Evolutionary conservation across 2,888 invertebrate genomes (phyloP).

Genomic region (Ceriagrion tenellum): DNA sequence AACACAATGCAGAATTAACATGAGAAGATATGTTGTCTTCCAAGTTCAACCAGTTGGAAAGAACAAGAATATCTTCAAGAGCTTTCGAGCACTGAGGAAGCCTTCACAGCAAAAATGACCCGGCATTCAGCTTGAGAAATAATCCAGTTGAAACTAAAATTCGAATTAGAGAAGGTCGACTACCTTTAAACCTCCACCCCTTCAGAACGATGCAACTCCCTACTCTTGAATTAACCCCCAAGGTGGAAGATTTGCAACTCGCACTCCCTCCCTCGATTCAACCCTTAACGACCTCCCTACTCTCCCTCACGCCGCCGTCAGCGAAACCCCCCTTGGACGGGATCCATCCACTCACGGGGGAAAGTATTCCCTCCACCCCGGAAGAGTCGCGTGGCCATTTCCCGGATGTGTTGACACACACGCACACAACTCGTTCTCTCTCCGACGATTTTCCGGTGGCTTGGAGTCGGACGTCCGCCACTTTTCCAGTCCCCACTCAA

Average conservation of each 20-base stretch:
- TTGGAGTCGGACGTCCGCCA: conserved; percentile 60
- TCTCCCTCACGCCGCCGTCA: not conserved
- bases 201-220: not conserved
- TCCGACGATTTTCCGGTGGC: conserved; percentile 62
- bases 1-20: too few species aligned
- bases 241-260: not conserved
- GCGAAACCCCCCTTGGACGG: not conserved
- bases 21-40: too few species aligned
- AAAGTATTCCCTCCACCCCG: not conserved
- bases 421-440: not conserved
- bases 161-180: not conserved
- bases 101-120: too few species aligned
- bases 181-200: not conserved
- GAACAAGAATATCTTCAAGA: too few species aligned
- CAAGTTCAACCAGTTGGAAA: too few species aligned
- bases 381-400: conserved; percentile 62
- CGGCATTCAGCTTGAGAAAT: not conserved
- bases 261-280: not conserved
- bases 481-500: not conserved
- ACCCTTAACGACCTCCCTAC: not conserved
- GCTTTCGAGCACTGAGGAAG: too few species aligned
- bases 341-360: not conserved
- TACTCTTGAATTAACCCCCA: not conserved
- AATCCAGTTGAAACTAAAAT: not conserved
- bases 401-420: conserved; percentile 63